Percentiles rank a stretch among this genome's conserved stretches.
Evolutionary conservation across 2,113 vertebrate genomes (phyloP).

Genomic region (Oryzias woworae): DNA sequence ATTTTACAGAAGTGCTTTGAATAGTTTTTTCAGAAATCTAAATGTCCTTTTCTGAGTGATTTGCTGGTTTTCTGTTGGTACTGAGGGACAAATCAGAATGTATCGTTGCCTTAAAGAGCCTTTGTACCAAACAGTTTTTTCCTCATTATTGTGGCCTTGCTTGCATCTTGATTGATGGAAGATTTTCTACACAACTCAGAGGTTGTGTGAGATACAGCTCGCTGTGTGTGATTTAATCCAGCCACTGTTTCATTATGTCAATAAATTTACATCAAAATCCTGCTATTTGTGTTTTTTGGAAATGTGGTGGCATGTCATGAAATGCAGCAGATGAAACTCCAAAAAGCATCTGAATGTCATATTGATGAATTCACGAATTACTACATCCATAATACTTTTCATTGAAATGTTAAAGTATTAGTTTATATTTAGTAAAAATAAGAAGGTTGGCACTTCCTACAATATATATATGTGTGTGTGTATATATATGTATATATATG

Average conservation of each 20-base stretch:
- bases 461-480: too few relatives aligned
- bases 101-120: constrained; percentile 68
- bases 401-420: too few relatives aligned
- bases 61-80: constrained; percentile 38
- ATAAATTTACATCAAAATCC: constrained; percentile 55
- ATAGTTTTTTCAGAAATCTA: constrained; percentile 42
- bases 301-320: background rate
- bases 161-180: constrained; percentile 28
- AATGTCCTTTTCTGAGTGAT: constrained; percentile 25
- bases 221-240: constrained; percentile 21
- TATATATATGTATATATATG: too few relatives aligned
- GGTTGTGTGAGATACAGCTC: constrained; percentile 24
- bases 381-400: too few relatives aligned
- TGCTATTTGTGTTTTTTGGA: background rate
- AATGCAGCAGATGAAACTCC: background rate
- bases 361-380: too few relatives aligned
- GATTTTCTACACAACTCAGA: constrained; percentile 16
- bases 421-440: too few relatives aligned
- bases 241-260: constrained; percentile 47
- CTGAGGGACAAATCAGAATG: constrained; percentile 52
- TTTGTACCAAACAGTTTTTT: constrained; percentile 42
- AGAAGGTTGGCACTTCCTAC: too few relatives aligned
- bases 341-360: too few relatives aligned
- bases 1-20: constrained; percentile 10
- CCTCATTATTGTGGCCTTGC: constrained; percentile 45